Evolutionary conservation across 1,140 invertebrate species (phyloP).

Genomic region (Aphaenogaster floridana): DNA sequence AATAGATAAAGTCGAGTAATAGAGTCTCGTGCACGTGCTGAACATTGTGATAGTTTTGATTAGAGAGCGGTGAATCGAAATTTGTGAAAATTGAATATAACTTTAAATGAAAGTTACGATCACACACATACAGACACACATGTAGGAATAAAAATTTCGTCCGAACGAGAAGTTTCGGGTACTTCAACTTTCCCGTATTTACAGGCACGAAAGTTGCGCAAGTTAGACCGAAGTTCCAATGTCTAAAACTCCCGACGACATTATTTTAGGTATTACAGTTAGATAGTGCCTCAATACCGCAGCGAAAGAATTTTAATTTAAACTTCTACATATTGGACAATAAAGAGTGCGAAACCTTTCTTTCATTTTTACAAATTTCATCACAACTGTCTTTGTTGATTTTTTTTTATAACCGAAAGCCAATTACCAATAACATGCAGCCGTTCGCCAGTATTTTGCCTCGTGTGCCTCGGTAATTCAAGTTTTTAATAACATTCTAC

Average conservation of each 20-base stretch:
- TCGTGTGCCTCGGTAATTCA: not conserved
- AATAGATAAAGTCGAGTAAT: not conserved
- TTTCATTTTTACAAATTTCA: slow-evolving; percentile 44
- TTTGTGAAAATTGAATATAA: slow-evolving; percentile 33
- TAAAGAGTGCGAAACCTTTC: not conserved
- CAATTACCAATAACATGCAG: slow-evolving; percentile 53
- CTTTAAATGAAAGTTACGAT: slow-evolving; percentile 40
- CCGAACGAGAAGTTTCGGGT: not conserved
- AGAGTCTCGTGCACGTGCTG: not conserved
- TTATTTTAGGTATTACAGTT: slow-evolving; percentile 26
- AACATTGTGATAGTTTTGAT: slow-evolving; percentile 13
- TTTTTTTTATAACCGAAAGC: not conserved
- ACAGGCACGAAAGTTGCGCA: not conserved
- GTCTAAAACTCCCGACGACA: slow-evolving; percentile 31
- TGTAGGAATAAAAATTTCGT: slow-evolving; percentile 23
- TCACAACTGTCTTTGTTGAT: not conserved
- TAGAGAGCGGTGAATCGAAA: slow-evolving; percentile 11
- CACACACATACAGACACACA: not conserved
- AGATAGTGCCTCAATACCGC: not conserved
- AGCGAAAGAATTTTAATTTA: slow-evolving; percentile 50
- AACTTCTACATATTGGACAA: slow-evolving; percentile 38
- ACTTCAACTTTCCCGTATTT: slow-evolving; percentile 50
- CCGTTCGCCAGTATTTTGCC: slow-evolving; percentile 6
- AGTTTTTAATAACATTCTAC: slow-evolving; percentile 54
- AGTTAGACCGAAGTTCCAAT: slow-evolving; percentile 34